phyloP scores from a whole-genome alignment of 2,888 invertebrate genomes.

The Mythimna loreyi region DNA sequence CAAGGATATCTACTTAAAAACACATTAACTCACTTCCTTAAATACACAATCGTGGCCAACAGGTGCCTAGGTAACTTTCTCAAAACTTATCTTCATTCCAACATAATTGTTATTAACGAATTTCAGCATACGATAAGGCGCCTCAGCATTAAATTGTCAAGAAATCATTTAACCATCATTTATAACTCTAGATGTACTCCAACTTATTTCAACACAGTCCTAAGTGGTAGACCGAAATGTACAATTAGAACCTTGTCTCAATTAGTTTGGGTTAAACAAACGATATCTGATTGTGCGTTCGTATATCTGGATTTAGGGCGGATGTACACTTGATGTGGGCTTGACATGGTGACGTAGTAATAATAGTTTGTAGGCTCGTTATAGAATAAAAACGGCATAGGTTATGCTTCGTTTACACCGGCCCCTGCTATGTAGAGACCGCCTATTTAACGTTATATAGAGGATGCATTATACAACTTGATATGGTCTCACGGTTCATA shows the following conservation, averaged over 20 bases:
- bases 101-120: conserved; percentile 84
- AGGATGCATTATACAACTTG: conserved; percentile 63
- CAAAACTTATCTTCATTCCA: conserved; percentile 74
- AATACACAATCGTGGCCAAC: conserved; percentile 74
- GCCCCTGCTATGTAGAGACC: conserved; percentile 78
- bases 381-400: conserved; percentile 86
- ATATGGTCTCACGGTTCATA: conserved; percentile 73
- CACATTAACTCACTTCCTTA: conserved; percentile 80
- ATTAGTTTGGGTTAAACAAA: conserved; percentile 73
- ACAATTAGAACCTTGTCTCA: conserved; percentile 75
- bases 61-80: conserved; percentile 69
- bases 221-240: conserved; percentile 52
- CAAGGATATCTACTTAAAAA: conserved; percentile 88
- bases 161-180: conserved; percentile 83
- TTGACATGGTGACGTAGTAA: conserved; percentile 88
- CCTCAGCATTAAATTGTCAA: conserved; percentile 87
- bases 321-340: conserved; percentile 87
- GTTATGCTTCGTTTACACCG: conserved; percentile 84
- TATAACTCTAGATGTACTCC: conserved; percentile 77
- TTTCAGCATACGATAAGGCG: conserved; percentile 75
- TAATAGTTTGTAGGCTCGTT: conserved; percentile 87
- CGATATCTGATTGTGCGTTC: conserved; percentile 81
- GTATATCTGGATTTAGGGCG: conserved; percentile 83
- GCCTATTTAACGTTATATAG: conserved; percentile 81
- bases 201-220: conserved; percentile 69